Evolutionary conservation across 2,113 vertebrate genomes (phyloP).

Genomic region (Porphyrio hochstetteri): DNA sequence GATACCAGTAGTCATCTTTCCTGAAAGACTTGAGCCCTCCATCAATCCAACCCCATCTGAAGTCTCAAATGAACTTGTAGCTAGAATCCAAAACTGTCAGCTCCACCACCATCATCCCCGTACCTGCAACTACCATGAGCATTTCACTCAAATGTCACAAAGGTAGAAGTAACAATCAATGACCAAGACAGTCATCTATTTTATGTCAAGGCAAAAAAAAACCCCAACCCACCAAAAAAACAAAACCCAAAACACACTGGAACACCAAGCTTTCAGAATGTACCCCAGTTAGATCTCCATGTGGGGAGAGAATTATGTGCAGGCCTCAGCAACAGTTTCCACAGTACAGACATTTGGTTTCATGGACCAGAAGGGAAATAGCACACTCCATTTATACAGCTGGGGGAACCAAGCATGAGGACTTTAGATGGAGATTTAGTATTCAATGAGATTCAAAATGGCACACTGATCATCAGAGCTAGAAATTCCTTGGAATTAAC

Average conservation of each 20-base stretch:
- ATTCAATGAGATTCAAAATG: background rate
- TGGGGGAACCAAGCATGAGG: background rate
- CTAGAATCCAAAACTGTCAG: background rate
- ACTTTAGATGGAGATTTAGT: background rate
- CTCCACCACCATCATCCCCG: background rate
- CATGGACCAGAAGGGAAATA: background rate
- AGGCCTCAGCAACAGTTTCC: background rate
- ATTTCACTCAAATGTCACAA: background rate
- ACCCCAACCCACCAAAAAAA: too few species aligned
- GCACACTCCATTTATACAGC: background rate
- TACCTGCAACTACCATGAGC: background rate
- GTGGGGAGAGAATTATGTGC: background rate
- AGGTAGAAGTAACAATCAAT: background rate
- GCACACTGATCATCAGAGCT: background rate
- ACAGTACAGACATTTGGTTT: background rate
- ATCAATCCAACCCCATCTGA: background rate
- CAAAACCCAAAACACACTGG: too few species aligned
- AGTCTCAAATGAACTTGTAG: background rate
- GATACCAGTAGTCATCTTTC: background rate
- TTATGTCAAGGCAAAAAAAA: background rate
- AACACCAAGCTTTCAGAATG: background rate
- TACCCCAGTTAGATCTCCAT: background rate
- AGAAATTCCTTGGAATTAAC: background rate
- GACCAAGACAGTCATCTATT: background rate
- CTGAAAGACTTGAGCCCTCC: background rate